A percentile compares a stretch with the other conserved stretches of the same genome.
phyloP scores from a whole-genome alignment of 2,113 vertebrate species.

The Osmerus mordax region DNA sequence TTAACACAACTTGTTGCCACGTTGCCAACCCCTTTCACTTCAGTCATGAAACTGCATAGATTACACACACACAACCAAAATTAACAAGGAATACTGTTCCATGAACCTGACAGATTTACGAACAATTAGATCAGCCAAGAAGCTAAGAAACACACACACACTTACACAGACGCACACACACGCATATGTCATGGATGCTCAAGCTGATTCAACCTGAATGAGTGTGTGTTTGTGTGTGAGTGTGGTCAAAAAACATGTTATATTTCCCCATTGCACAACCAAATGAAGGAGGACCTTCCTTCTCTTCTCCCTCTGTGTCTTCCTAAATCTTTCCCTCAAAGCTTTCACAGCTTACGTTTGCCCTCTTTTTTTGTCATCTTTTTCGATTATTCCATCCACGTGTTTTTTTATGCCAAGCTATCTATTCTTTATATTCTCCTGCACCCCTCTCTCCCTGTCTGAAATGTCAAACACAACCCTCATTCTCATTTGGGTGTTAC shows the following conservation, averaged over 20 bases:
- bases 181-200: slow-evolving; percentile 14
- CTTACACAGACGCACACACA: no score
- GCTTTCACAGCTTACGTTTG: neutral
- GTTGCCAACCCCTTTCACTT: no score
- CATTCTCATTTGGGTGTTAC: neutral
- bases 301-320: no score
- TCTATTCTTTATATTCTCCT: neutral
- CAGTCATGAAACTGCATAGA: no score
- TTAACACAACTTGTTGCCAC: no score
- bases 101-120: no score
- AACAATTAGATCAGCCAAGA: no score
- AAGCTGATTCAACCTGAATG: slow-evolving; percentile 30
- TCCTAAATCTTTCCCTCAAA: no score
- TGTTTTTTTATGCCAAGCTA: neutral
- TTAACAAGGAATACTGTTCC: no score
- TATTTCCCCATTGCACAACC: slow-evolving; percentile 34
- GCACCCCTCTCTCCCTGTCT: neutral
- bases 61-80: no score
- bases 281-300: slow-evolving; percentile 29
- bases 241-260: slow-evolving; percentile 4
- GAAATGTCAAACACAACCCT: slow-evolving; percentile 3
- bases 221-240: neutral
- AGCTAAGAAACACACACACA: no score
- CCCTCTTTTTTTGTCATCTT: neutral
- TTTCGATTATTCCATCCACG: neutral